Percentiles rank a stretch among this genome's conserved stretches.
These are phyloP conservation scores for Margarornis squamiger DNA, from an alignment of 2,797 vertebrate species.

Conservation along the genomic window DNA sequence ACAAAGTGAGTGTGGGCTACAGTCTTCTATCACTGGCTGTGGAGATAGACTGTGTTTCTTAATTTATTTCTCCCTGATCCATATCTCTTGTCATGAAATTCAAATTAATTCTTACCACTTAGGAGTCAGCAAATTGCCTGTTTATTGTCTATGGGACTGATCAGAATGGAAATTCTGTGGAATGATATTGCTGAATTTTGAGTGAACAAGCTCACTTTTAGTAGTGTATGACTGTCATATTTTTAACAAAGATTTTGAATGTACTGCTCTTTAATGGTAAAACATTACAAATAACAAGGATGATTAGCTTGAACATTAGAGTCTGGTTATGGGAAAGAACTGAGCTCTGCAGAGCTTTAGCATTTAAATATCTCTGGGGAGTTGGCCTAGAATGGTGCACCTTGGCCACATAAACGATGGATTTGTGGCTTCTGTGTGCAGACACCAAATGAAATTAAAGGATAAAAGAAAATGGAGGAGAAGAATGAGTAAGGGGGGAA, in stretches of 20 bases:
- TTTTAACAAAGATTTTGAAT: not conserved
- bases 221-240: not conserved
- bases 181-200: not conserved
- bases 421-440: not conserved
- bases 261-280: not conserved
- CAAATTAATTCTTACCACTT: constrained; percentile 16
- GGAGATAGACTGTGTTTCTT: not conserved
- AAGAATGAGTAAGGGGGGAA: not conserved
- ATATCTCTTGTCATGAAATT: not conserved
- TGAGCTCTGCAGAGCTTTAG: not conserved
- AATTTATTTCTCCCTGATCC: constrained; percentile 35
- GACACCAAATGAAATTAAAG: not conserved
- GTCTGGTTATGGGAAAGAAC: not conserved
- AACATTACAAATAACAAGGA: not conserved
- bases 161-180: not conserved
- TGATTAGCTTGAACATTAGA: not conserved
- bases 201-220: not conserved
- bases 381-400: not conserved
- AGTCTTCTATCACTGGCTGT: not conserved
- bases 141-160: not conserved
- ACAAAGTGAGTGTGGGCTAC: not conserved
- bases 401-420: not conserved
- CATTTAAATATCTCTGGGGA: not conserved
- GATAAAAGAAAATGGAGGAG: not conserved
- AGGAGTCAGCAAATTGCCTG: not conserved